A percentile compares a stretch with the other conserved stretches of the same genome.
Evolutionary conservation across 2,113 vertebrate species (phyloP).

Genomic region (Otocyon megalotis): DNA sequence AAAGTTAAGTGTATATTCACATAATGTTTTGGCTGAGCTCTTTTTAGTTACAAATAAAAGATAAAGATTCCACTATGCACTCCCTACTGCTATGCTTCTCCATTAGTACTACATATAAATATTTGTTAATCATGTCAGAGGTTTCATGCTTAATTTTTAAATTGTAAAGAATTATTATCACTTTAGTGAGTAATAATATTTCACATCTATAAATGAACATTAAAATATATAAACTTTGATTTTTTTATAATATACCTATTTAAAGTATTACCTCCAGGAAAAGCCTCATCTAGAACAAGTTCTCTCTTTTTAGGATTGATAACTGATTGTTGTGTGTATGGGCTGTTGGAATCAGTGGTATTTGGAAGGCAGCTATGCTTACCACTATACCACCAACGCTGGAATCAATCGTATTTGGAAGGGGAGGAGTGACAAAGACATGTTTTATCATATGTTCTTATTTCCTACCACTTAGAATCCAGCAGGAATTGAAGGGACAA

Average conservation of each 20-base stretch:
- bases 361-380: not conserved
- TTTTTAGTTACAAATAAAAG: not conserved
- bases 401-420: not conserved
- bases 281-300: not conserved
- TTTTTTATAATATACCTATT: not conserved
- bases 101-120: not conserved
- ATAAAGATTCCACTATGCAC: not conserved
- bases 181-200: not conserved
- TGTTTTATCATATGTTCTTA: fast-evolving
- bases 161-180: not conserved
- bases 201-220: not conserved
- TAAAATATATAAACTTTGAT: not conserved
- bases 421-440: not conserved
- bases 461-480: not conserved
- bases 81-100: not conserved
- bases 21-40: not conserved
- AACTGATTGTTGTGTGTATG: not conserved
- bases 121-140: not conserved
- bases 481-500: not conserved
- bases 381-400: no score
- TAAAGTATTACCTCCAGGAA: not conserved
- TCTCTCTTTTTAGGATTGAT: not conserved
- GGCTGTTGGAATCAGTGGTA: not conserved
- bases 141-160: conserved; percentile 27
- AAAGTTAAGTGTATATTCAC: not conserved